A percentile compares a stretch with the other conserved stretches of the same genome.
These are phyloP conservation scores for Mythimna ferrago DNA, from an alignment of 2,888 invertebrate genomes.

Conservation along the genomic window DNA sequence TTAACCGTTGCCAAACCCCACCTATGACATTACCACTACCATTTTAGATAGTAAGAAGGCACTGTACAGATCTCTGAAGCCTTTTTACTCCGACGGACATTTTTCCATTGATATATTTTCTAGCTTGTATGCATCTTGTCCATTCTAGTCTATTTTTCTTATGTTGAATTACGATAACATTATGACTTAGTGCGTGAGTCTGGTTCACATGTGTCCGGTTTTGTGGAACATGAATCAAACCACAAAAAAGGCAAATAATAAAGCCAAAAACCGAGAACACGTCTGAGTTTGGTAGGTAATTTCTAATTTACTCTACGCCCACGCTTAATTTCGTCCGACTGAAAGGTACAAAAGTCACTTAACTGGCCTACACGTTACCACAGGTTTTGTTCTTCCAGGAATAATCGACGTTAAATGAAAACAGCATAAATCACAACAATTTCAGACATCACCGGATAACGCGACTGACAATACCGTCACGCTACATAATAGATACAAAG, in stretches of 20 bases:
- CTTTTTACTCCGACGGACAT: too few species aligned
- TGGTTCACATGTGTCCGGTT: neutral
- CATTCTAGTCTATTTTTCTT: too few species aligned
- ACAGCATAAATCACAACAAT: conserved; percentile 48
- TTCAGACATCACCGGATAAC: conserved; percentile 45
- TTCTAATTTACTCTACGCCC: conserved; percentile 15
- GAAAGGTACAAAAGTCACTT: conserved; percentile 7
- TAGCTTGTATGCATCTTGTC: too few species aligned
- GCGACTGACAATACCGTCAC: conserved; percentile 32
- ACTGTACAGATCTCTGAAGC: too few species aligned
- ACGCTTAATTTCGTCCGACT: conserved; percentile 8
- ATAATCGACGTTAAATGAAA: conserved; percentile 43
- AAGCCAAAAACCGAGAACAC: conserved; percentile 15
- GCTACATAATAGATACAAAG: conserved; percentile 34
- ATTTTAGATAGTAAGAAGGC: too few species aligned
- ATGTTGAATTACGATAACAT: neutral
- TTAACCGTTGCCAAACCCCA: too few species aligned
- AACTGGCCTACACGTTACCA: conserved; percentile 3
- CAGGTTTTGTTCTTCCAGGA: conserved; percentile 35
- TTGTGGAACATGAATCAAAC: neutral
- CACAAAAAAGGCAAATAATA: neutral
- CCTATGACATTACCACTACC: too few species aligned
- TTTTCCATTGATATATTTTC: too few species aligned
- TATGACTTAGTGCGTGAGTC: neutral
- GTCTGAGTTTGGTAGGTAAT: conserved; percentile 19